Conservation (phyloP, 2,888 invertebrate species). For the Ichneumon xanthorius region DNA sequence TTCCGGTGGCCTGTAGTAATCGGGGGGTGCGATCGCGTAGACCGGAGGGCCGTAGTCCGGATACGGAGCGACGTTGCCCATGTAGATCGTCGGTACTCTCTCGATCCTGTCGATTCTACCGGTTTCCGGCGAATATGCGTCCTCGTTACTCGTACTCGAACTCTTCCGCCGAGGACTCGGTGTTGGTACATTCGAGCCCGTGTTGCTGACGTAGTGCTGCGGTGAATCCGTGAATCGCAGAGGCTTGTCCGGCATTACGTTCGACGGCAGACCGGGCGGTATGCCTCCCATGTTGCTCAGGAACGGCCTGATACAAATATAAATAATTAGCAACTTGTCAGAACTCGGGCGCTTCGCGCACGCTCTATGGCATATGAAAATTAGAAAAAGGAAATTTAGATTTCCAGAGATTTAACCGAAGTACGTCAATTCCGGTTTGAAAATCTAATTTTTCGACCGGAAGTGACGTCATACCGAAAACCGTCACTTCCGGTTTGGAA, state of each 20-base stretch:
- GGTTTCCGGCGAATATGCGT: conserved; percentile 85
- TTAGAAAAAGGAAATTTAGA: background rate
- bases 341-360: background rate
- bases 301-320: conserved; percentile 76
- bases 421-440: background rate
- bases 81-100: conserved; percentile 81
- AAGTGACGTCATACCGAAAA: background rate
- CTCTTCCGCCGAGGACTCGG: conserved; percentile 91
- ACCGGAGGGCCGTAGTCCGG: conserved; percentile 81
- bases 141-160: conserved; percentile 89
- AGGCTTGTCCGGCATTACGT: conserved; percentile 85
- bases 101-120: conserved; percentile 78
- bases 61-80: conserved; percentile 78
- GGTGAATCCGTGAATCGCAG: conserved; percentile 91
- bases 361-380: background rate
- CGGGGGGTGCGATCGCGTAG: conserved; percentile 79
- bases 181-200: conserved; percentile 87
- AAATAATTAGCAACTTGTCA: background rate
- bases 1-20: conserved; percentile 80
- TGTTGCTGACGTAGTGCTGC: conserved; percentile 88
- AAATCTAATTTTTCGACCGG: background rate
- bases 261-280: conserved; percentile 79
- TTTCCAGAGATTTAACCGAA: background rate
- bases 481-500: background rate
- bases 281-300: conserved; percentile 83